phyloP scores from a whole-genome alignment of 2,113 vertebrate species.

The Stegostoma tigrinum region DNA sequence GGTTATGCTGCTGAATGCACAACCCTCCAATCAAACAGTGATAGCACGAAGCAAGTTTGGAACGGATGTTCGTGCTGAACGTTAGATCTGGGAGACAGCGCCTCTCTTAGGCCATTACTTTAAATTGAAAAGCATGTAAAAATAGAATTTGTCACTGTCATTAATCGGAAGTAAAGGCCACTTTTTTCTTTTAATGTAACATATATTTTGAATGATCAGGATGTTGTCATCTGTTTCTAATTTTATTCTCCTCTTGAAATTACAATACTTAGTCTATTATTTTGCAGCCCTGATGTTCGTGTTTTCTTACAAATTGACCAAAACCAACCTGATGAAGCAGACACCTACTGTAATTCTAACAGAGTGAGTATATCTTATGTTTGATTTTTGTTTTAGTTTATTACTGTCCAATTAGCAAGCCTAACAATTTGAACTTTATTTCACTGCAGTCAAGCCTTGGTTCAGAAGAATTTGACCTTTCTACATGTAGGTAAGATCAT shows the following conservation, averaged over 20 bases:
- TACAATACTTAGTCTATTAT: background rate
- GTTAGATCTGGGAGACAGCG: background rate
- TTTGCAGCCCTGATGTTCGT: slow-evolving; percentile 56
- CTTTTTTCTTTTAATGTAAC: background rate
- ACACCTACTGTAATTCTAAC: slow-evolving; percentile 28
- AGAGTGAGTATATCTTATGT: background rate
- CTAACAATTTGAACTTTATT: background rate
- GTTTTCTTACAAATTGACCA: slow-evolving; percentile 62
- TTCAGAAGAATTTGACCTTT: slow-evolving; percentile 26
- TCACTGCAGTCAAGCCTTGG: background rate
- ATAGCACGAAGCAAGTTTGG: background rate
- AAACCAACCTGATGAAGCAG: slow-evolving; percentile 58
- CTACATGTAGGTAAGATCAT: background rate
- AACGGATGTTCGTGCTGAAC: background rate
- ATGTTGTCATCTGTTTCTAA: background rate
- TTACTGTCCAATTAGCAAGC: background rate
- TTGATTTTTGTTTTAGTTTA: background rate
- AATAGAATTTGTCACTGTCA: background rate
- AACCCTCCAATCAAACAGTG: background rate
- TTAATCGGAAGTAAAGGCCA: background rate
- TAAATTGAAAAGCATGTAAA: background rate
- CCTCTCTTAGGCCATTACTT: background rate
- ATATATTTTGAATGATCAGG: background rate
- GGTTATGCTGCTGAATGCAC: too few species aligned
- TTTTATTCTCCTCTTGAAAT: background rate